Evolutionary conservation across 2,888 invertebrate species (phyloP), one percentile per base, ranked within the genome.

Genomic region (Apoderus coryli): DNA sequence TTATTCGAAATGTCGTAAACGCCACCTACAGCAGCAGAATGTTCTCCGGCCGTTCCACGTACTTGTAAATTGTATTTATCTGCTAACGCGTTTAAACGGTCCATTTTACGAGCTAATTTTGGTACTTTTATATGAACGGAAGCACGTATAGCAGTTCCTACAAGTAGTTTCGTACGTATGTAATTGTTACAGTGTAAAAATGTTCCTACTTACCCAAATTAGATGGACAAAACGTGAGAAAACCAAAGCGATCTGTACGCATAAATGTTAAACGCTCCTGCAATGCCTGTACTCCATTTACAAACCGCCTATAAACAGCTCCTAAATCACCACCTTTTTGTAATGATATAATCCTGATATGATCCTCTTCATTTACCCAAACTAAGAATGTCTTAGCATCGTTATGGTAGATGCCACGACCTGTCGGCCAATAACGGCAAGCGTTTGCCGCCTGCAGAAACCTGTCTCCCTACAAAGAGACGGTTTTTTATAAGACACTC

Each of bases 341-440:
- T 90, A 95, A 90, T 50, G 90, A 90, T 64, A 95, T 95, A 51
- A 95, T 80, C 44, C 93, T 77, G 52, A 93, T 72, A 61, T 95
- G 95, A 67, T 95, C 95, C 63, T 95, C 93, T 61, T 95, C 93
- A 56, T 92, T 92, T 63, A 84, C 77, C 93, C 95, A 95, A 42
- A 93, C 81, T 57, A 89, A 67, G 76, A 95, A 95, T 43, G 88
- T 89, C 68, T 92, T 92, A 63, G 73, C 74, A 55, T 85, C 80
- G 56, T 95, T 95, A 68, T 85, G 84, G 72, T 74, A 95, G 64
- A 95, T 93, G 50, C 95, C 95, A 57, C 95, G 79, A 13, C 72
- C 70, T 39, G 75, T 69, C 43, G 95, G 95, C 95, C 95, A 96
- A 71, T 69, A 92, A 42, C 90, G 79, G 69, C 85, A 88, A 29